phyloP scores from a whole-genome alignment of 2,888 invertebrate genomes.

The Marasmarcha lunaedactyla region DNA sequence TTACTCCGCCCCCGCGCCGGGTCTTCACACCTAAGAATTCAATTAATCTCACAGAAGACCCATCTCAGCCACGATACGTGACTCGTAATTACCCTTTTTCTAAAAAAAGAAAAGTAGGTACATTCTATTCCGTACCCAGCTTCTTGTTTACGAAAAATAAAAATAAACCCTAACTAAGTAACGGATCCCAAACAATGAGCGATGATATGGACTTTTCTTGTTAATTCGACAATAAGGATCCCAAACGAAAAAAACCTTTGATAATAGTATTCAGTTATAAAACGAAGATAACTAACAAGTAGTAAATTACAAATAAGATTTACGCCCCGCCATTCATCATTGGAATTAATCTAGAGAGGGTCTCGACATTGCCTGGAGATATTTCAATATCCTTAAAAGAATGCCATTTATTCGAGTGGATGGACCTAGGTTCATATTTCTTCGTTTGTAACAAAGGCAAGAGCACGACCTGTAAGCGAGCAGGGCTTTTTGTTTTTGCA shows the following conservation, averaged over 20 bases:
- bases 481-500: slow-evolving; percentile 11
- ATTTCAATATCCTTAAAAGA: slow-evolving; percentile 62
- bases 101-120: slow-evolving; percentile 28
- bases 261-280: background rate
- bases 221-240: slow-evolving; percentile 21
- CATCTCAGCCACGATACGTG: slow-evolving; percentile 47
- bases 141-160: slow-evolving; percentile 33
- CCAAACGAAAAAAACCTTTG: background rate
- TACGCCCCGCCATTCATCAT: slow-evolving; percentile 49
- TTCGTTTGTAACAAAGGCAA: slow-evolving; percentile 57
- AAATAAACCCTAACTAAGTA: slow-evolving; percentile 26
- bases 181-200: slow-evolving; percentile 40
- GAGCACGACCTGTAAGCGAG: slow-evolving; percentile 50
- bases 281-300: slow-evolving; percentile 32
- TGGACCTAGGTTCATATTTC: slow-evolving; percentile 39
- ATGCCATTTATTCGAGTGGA: slow-evolving; percentile 51
- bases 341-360: slow-evolving; percentile 40
- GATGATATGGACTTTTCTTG: slow-evolving; percentile 31
- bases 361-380: slow-evolving; percentile 47
- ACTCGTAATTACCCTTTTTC: slow-evolving; percentile 58
- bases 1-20: slow-evolving; percentile 25
- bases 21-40: slow-evolving; percentile 65
- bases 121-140: slow-evolving; percentile 24
- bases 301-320: slow-evolving; percentile 53
- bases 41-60: slow-evolving; percentile 53